Percentiles rank a stretch among this genome's conserved stretches.
These are phyloP conservation scores for Sphaerophoria taeniata DNA, from an alignment of 2,888 invertebrate species.

Conservation along the genomic window DNA sequence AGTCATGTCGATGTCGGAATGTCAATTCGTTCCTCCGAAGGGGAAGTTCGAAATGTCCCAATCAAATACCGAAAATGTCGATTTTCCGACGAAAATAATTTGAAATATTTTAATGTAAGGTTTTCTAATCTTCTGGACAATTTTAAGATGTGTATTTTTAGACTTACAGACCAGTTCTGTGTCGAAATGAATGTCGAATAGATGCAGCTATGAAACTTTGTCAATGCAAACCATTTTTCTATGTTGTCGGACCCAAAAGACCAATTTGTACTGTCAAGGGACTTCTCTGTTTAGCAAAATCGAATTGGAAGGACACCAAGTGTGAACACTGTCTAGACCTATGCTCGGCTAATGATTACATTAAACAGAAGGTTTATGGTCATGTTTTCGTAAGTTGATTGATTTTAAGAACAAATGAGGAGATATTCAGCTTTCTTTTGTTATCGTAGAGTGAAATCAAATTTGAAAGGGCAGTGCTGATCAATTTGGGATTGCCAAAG, in stretches of 20 bases:
- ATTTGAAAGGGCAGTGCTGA: slow-evolving; percentile 77
- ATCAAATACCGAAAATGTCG: slow-evolving; percentile 80
- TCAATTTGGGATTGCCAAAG: slow-evolving; percentile 75
- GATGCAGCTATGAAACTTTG: slow-evolving; percentile 78
- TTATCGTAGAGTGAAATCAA: slow-evolving; percentile 75
- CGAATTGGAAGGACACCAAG: slow-evolving; percentile 77
- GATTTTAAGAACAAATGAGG: not conserved
- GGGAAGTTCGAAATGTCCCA: slow-evolving; percentile 78
- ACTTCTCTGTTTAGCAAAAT: slow-evolving; percentile 78
- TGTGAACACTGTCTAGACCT: slow-evolving; percentile 78
- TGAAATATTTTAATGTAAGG: slow-evolving; percentile 78
- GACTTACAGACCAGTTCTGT: slow-evolving; percentile 79
- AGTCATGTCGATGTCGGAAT: slow-evolving; percentile 76
- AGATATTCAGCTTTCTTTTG: not conserved
- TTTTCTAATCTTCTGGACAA: not conserved
- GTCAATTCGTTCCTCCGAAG: slow-evolving; percentile 77
- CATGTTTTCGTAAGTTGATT: slow-evolving; percentile 76
- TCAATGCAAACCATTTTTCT: slow-evolving; percentile 80
- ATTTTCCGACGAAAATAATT: slow-evolving; percentile 78
- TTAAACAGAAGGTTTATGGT: slow-evolving; percentile 69
- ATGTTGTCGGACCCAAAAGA: slow-evolving; percentile 76
- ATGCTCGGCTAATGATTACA: slow-evolving; percentile 78
- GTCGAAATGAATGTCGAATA: slow-evolving; percentile 81
- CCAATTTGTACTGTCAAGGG: slow-evolving; percentile 78
- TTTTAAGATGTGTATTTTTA: slow-evolving; percentile 50